Percentiles rank a stretch among this genome's conserved stretches.
Evolutionary conservation across 2,113 vertebrate genomes (phyloP).

Genomic region (Proterorhinus semilunaris): DNA sequence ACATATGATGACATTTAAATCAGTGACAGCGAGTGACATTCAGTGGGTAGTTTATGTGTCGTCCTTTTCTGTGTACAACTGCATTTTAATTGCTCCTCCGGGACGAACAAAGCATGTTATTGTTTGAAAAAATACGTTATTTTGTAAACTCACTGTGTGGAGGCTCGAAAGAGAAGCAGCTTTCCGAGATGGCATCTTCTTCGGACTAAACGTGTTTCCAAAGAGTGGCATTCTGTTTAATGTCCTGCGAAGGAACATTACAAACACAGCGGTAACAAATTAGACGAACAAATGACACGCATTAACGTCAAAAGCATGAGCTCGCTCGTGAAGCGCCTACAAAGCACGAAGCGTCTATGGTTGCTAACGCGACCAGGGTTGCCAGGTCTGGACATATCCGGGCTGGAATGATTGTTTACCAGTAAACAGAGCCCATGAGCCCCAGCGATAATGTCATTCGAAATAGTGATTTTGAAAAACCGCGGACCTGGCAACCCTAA

Average conservation of each 20-base stretch:
- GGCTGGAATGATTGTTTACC: too few species aligned
- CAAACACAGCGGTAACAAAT: not conserved
- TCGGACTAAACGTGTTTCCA: conserved; percentile 90
- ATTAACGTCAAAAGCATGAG: not conserved
- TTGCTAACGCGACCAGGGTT: conserved; percentile 25
- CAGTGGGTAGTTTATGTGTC: too few species aligned
- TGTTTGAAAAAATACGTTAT: not conserved
- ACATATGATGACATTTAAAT: too few species aligned
- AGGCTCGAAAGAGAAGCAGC: conserved; percentile 93
- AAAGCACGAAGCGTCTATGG: conserved; percentile 12
- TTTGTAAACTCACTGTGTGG: conserved; percentile 81
- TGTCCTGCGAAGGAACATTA: conserved; percentile 36
- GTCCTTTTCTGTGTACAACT: too few species aligned
- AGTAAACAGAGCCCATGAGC: too few species aligned
- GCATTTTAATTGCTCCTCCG: too few species aligned
- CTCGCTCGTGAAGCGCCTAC: not conserved
- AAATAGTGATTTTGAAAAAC: too few species aligned
- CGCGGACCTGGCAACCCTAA: too few species aligned
- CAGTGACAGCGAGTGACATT: too few species aligned
- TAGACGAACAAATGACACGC: not conserved
- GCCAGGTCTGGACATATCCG: too few species aligned
- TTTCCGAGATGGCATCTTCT: conserved; percentile 93
- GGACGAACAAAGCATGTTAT: too few species aligned
- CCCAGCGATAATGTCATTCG: too few species aligned
- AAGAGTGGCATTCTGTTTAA: conserved; percentile 83